Evolutionary conservation across 2,888 invertebrate species (phyloP).

Genomic region (Tachina fera): DNA sequence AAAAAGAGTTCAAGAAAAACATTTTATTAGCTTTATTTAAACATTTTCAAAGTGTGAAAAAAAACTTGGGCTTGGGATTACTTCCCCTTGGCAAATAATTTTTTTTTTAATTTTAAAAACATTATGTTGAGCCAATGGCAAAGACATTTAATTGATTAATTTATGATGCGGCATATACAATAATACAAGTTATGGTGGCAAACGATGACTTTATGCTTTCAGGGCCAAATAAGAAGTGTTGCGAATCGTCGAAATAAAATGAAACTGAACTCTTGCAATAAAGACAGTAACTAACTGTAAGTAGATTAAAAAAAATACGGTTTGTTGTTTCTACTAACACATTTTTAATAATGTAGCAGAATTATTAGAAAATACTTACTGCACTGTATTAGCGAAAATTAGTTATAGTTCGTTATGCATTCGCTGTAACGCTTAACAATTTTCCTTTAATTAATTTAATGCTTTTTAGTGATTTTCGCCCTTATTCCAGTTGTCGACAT

Average conservation of each 20-base stretch:
- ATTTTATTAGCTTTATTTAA: no score
- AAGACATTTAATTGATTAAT: conserved; percentile 72
- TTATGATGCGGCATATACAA: conserved; percentile 71
- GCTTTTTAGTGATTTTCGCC: no score
- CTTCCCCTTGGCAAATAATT: conserved; percentile 5
- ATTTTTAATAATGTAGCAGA: neutral
- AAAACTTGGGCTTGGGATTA: neutral
- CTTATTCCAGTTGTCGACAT: no score
- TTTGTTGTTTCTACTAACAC: conserved; percentile 34
- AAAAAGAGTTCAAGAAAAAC: no score
- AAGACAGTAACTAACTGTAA: conserved; percentile 35
- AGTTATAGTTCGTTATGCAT: no score
- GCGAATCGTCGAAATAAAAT: conserved; percentile 51
- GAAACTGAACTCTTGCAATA: conserved; percentile 13
- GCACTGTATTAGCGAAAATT: neutral
- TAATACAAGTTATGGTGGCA: conserved; percentile 64
- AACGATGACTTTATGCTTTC: conserved; percentile 68
- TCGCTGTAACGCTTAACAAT: no score
- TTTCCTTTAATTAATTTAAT: no score
- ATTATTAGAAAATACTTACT: neutral
- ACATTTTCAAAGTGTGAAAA: no score
- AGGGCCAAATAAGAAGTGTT: conserved; percentile 69
- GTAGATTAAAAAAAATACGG: conserved; percentile 26
- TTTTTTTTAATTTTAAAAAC: conserved; percentile 4
- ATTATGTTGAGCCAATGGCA: conserved; percentile 50